phyloP scores from a whole-genome alignment of 2,888 invertebrate species.

The Ernsta delagoae region DNA sequence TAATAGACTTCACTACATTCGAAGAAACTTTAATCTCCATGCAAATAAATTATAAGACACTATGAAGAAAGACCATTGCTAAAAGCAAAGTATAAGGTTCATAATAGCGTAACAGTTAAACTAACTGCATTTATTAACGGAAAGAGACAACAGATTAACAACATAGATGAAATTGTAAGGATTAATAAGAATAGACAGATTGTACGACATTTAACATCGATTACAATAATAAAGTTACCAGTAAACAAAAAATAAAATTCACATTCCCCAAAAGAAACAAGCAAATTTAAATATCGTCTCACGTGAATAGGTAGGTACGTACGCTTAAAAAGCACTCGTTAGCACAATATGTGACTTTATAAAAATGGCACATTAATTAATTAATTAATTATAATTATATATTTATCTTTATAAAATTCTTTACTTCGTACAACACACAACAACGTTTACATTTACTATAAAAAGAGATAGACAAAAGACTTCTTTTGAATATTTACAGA shows the following conservation, averaged over 20 bases:
- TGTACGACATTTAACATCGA: slow-evolving; percentile 12
- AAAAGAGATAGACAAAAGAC: slow-evolving; percentile 55
- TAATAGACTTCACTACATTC: slow-evolving; percentile 13
- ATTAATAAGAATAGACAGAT: too few species aligned
- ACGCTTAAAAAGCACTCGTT: slow-evolving; percentile 77
- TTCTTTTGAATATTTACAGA: slow-evolving; percentile 71
- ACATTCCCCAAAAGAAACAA: slow-evolving; percentile 62
- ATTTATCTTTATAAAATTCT: slow-evolving; percentile 61
- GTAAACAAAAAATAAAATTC: slow-evolving; percentile 16
- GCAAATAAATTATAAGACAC: slow-evolving; percentile 10
- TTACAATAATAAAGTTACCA: neutral
- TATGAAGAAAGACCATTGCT: neutral
- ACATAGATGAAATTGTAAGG: too few species aligned
- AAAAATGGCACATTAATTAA: slow-evolving; percentile 83
- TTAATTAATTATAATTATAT: slow-evolving; percentile 50
- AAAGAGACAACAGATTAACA: too few species aligned
- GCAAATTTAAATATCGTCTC: slow-evolving; percentile 82
- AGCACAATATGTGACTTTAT: slow-evolving; percentile 65
- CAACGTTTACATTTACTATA: slow-evolving; percentile 62
- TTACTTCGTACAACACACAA: slow-evolving; percentile 69
- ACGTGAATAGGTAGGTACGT: slow-evolving; percentile 41
- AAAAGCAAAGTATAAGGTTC: slow-evolving; percentile 8
- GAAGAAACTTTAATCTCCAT: slow-evolving; percentile 6
- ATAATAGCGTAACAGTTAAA: neutral
- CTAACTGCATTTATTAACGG: too few species aligned